phyloP scores from a whole-genome alignment of 2,888 invertebrate genomes.

The Torymus aiolomorphi region DNA sequence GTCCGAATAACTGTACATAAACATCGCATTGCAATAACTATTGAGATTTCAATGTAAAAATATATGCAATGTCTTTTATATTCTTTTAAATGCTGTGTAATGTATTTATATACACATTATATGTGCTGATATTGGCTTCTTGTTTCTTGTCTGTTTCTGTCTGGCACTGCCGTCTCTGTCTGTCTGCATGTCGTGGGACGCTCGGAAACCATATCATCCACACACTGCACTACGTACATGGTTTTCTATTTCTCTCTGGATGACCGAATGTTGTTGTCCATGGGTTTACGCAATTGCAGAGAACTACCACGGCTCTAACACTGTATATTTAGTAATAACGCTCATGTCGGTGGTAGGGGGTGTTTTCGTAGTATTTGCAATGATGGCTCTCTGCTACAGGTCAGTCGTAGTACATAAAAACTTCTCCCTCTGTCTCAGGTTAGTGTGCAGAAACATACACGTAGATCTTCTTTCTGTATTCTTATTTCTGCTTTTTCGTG shows the following conservation, averaged over 20 bases:
- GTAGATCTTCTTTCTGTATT: constrained; percentile 65
- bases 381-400: constrained; percentile 99
- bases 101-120: constrained; percentile 64
- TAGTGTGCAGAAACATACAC: constrained; percentile 87
- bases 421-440: constrained; percentile 99
- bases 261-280: constrained; percentile 35
- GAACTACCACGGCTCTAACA: constrained; percentile 98
- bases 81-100: constrained; percentile 45
- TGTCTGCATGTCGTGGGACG: constrained; percentile 79
- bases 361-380: constrained; percentile 98
- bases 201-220: constrained; percentile 69
- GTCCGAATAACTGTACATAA: too few relatives aligned
- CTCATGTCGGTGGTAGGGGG: constrained; percentile 99
- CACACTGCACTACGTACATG: constrained; percentile 62
- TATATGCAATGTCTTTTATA: too few relatives aligned
- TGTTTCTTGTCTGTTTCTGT: constrained; percentile 78
- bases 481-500: constrained; percentile 60
- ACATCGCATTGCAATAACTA: too few relatives aligned
- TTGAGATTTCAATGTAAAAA: too few relatives aligned
- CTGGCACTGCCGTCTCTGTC: constrained; percentile 78
- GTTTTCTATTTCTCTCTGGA: constrained; percentile 34
- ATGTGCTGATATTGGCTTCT: constrained; percentile 76
- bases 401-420: constrained; percentile 99
- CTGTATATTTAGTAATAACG: constrained; percentile 97
- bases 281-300: constrained; percentile 79